A percentile compares a stretch with the other conserved stretches of the same genome.
phyloP scores from a whole-genome alignment of 92 coral and sea anemone genomes.

The Epizoanthus scotinus region DNA sequence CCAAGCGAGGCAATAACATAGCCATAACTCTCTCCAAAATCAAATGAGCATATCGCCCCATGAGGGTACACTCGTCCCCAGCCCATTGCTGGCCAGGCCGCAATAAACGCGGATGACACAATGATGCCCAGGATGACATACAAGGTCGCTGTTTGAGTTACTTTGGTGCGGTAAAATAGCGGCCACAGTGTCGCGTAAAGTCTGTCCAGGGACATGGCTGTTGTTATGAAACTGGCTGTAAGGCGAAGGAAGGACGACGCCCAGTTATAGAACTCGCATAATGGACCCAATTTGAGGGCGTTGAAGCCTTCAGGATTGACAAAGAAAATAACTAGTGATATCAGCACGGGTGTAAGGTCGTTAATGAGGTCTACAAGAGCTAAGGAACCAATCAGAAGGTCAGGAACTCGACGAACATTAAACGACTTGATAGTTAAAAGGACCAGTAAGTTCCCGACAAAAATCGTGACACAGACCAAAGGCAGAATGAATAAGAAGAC shows the following conservation, averaged over 20 bases:
- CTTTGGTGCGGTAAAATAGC: slow-evolving; percentile 52
- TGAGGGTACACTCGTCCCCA: slow-evolving; percentile 57
- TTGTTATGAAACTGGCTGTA: slow-evolving; percentile 49
- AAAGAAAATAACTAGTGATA: slow-evolving; percentile 38
- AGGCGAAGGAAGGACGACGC: slow-evolving; percentile 53
- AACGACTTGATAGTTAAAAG: slow-evolving; percentile 44
- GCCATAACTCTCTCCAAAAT: slow-evolving; percentile 55
- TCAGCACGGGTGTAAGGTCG: slow-evolving; percentile 49
- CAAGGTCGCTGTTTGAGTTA: slow-evolving; percentile 20
- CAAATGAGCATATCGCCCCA: slow-evolving; percentile 53
- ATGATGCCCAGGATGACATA: slow-evolving; percentile 19
- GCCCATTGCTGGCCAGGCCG: slow-evolving; percentile 61
- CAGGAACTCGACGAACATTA: slow-evolving; percentile 54
- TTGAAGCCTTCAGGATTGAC: slow-evolving; percentile 40
- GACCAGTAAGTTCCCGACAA: slow-evolving; percentile 49
- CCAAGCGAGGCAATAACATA: slow-evolving; percentile 51
- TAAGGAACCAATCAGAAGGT: slow-evolving; percentile 50
- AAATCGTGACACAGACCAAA: slow-evolving; percentile 39
- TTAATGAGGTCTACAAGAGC: slow-evolving; percentile 51
- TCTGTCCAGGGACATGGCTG: slow-evolving; percentile 53
- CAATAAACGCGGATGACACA: slow-evolving; percentile 53
- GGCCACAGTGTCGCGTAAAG: slow-evolving; percentile 44
- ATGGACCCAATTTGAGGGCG: slow-evolving; percentile 1
- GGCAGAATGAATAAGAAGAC: slow-evolving; percentile 41
- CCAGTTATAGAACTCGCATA: slow-evolving; percentile 65